These are phyloP conservation scores for Cydia splendana DNA, from an alignment of 1,140 invertebrate genomes.

Conservation along the genomic window DNA sequence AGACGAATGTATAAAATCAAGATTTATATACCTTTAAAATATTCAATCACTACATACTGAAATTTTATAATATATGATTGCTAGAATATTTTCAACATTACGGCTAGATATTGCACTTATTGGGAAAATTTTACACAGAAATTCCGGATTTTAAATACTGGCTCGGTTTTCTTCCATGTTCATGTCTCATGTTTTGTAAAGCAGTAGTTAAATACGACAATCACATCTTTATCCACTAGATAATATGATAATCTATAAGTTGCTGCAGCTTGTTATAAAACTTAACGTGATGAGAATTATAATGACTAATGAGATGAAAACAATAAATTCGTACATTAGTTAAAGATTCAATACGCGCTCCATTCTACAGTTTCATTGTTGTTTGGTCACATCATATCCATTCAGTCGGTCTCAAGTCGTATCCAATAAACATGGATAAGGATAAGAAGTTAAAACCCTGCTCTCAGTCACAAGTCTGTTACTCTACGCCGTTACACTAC, in stretches of 20 bases:
- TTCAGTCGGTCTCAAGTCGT: constrained; percentile 1
- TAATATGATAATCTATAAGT: constrained; percentile 26
- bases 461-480: constrained; percentile 59
- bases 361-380: constrained; percentile 42
- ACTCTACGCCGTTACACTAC: constrained; percentile 42
- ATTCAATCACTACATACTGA: constrained; percentile 12
- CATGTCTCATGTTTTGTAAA: constrained; percentile 56
- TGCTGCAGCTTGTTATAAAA: constrained; percentile 22
- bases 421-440: not conserved
- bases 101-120: constrained; percentile 76
- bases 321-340: constrained; percentile 44
- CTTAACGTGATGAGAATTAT: not conserved
- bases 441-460: constrained; percentile 37
- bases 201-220: constrained; percentile 46
- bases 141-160: constrained; percentile 77
- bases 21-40: constrained; percentile 6
- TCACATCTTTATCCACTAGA: constrained; percentile 14
- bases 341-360: constrained; percentile 43
- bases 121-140: constrained; percentile 70
- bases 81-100: constrained; percentile 63
- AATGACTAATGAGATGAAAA: constrained; percentile 6
- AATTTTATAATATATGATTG: constrained; percentile 35
- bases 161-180: constrained; percentile 72
- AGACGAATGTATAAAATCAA: constrained; percentile 4
- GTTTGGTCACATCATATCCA: constrained; percentile 48